Evolutionary conservation across 2,797 vertebrate genomes (phyloP).

Genomic region (Erpetoichthys calabaricus): DNA sequence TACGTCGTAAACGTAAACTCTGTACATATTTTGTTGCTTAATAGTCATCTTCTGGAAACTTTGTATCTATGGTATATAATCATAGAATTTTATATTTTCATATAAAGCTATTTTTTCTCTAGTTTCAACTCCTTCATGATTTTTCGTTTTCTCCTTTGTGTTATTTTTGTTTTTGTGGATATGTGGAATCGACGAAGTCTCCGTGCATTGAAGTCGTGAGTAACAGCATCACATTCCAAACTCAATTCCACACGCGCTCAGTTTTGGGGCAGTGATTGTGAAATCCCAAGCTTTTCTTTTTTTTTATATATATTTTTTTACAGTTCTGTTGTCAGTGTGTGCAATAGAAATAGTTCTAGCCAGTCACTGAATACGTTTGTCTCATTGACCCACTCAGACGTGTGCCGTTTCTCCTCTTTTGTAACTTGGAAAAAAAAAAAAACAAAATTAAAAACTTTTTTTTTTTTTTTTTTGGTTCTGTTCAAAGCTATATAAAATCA

Average conservation of each 20-base stretch:
- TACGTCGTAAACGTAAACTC: constrained; percentile 42
- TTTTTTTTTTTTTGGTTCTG: constrained; percentile 65
- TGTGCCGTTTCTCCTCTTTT: constrained; percentile 56
- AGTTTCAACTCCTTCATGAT: constrained; percentile 56
- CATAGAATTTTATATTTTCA: constrained; percentile 92
- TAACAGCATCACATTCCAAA: constrained; percentile 52
- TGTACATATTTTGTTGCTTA: constrained; percentile 79
- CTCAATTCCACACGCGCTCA: constrained; percentile 38
- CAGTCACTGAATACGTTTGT: constrained; percentile 58
- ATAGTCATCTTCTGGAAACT: constrained; percentile 65
- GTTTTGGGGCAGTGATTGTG: constrained; percentile 74
- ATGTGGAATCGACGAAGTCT: constrained; percentile 46
- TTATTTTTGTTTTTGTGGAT: constrained; percentile 40
- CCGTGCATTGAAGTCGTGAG: constrained; percentile 54
- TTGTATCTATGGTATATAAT: constrained; percentile 80
- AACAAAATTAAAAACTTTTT: constrained; percentile 9
- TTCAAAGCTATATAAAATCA: constrained; percentile 88
- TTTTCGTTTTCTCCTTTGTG: constrained; percentile 11
- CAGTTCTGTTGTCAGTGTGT: constrained; percentile 57
- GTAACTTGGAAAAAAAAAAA: constrained; percentile 59
- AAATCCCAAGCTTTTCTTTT: constrained; percentile 31
- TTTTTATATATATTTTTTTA: constrained; percentile 14
- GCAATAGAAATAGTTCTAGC: constrained; percentile 62
- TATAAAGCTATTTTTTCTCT: constrained; percentile 80
- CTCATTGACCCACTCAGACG: constrained; percentile 58